Base-by-base conservation (phyloP, 92 coral and sea anemone species). In the Palythoa grandiflora region DNA sequence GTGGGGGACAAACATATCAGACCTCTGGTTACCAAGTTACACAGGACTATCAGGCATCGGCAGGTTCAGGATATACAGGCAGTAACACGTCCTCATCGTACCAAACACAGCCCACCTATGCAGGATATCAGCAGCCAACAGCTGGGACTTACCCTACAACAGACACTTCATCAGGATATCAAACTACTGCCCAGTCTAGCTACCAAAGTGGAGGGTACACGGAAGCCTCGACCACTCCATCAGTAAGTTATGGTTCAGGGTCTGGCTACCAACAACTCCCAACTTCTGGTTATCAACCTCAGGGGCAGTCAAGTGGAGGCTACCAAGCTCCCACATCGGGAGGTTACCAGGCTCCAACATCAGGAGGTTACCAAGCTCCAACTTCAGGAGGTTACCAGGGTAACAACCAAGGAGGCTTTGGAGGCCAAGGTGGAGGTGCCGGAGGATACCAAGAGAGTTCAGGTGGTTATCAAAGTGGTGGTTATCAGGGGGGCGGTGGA, bases 301-400 rank as follows among this genome's bases (percentile, higher is more conserved):
- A 71, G 4, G 75, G 13, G 0, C 74, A 68, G 16, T 37, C 75
- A 66, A 68, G 75, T 63, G 63, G 20, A 21, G 86, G 86, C 19
- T 81, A 81, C 86, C 86, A 80, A 68, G 85, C 85, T 19, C 85
- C 85, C 1, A 9, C 85, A 38, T 66, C 85, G 37, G 85, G 85
- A 17, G 85, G 85, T 39, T 80, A 80, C 85, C 85, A 80, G 63
- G 75, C 28, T 28, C 28, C 28, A 28, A 28, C 28, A 28, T 28
- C 28, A 28, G 63, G 20, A 21, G 86, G 86, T 19, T 81, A 81
- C 86, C 86, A 80, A 68, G 85, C 85, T 19, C 85, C 85, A 6
- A 9, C 85, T 14, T 66, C 85, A 59, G 85, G 85, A 17, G 85
- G 85, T 61, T 80, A 80, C 85, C 85, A 80, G 63, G 75, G 35